Conservation (phyloP, 1,140 invertebrate species). For the Drosophila tani region DNA sequence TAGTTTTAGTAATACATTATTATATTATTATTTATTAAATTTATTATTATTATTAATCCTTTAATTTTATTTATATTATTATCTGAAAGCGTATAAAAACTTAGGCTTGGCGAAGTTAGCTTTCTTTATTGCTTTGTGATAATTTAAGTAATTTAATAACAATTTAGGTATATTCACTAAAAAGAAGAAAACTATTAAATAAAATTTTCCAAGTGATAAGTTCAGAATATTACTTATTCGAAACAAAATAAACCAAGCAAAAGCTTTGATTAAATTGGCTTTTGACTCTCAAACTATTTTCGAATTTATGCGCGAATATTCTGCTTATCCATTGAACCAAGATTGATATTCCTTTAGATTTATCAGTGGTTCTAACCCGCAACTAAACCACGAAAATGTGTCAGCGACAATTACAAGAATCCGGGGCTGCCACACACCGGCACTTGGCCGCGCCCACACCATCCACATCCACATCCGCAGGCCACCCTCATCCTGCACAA, state of each 20-base stretch:
- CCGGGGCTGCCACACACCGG: slow-evolving; percentile 34
- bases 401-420: slow-evolving; percentile 69
- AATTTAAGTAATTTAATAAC: too few relatives aligned
- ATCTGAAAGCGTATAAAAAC: too few relatives aligned
- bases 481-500: slow-evolving; percentile 43
- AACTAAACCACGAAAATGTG: slow-evolving; percentile 45
- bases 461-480: slow-evolving; percentile 3
- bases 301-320: background rate
- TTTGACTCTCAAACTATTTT: background rate
- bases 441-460: slow-evolving; percentile 19
- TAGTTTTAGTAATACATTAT: too few relatives aligned
- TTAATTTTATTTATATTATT: too few relatives aligned
- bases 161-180: too few relatives aligned
- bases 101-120: too few relatives aligned
- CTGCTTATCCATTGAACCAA: background rate
- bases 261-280: too few relatives aligned
- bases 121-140: too few relatives aligned
- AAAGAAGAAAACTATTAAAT: too few relatives aligned
- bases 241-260: background rate
- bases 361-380: slow-evolving; percentile 16
- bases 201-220: too few relatives aligned
- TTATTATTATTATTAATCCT: too few relatives aligned
- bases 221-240: background rate
- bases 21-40: too few relatives aligned
- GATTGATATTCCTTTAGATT: slow-evolving; percentile 26